Conservation (phyloP, 2,113 vertebrate species). For the Megaceryle maxima region DNA sequence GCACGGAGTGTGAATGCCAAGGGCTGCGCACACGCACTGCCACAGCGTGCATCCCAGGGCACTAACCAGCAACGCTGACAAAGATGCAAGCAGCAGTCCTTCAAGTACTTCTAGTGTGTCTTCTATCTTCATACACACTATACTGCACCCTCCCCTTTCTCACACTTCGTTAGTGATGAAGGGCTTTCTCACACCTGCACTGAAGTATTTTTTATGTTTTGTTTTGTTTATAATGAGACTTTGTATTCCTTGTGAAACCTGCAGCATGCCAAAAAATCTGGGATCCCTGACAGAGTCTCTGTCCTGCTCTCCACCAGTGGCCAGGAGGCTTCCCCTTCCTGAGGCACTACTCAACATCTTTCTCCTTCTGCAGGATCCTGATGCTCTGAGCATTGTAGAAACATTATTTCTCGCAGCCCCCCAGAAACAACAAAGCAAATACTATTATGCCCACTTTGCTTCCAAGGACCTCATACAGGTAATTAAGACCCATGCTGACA, state of each 20-base stretch:
- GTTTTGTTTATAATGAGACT: neutral
- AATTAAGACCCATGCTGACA: conserved; percentile 5
- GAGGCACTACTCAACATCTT: neutral
- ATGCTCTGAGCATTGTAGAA: neutral
- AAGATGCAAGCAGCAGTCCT: neutral
- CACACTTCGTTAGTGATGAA: neutral
- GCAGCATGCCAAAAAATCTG: fast-evolving
- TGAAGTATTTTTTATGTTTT: neutral
- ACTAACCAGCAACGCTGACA: neutral
- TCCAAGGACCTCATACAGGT: neutral
- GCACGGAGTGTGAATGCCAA: neutral
- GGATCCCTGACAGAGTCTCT: neutral
- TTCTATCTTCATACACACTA: neutral
- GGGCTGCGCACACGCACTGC: neutral
- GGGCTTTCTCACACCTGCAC: neutral
- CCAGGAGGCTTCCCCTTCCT: neutral
- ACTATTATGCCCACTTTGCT: neutral
- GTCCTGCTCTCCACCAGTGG: neutral
- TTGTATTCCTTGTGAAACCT: neutral
- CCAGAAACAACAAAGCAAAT: neutral
- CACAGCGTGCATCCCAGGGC: fast-evolving
- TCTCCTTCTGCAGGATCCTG: neutral
- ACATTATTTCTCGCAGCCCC: neutral
- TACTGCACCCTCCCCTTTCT: neutral
- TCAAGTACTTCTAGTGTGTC: neutral